Conservation (phyloP, 2,797 vertebrate genomes). For the Neoniphon sammara region DNA sequence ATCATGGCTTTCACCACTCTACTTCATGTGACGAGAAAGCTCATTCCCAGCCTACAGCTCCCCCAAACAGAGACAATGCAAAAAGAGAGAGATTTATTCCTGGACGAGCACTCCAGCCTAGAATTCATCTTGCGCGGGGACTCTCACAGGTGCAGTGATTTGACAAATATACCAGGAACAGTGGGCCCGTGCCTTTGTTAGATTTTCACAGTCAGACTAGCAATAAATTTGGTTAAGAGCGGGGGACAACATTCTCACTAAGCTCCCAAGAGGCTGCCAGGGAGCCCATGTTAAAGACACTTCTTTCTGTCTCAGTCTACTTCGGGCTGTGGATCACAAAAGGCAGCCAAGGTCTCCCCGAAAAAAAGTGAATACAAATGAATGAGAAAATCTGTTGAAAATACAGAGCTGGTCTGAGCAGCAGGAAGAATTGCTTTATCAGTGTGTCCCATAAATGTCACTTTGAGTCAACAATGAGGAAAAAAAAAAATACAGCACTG, state of each 20-base stretch:
- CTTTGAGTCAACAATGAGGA: conserved; percentile 80
- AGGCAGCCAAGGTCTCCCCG: conserved; percentile 69
- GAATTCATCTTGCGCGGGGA: conserved; percentile 92
- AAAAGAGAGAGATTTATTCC: conserved; percentile 90
- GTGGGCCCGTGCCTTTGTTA: conserved; percentile 86
- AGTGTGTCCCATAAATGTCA: conserved; percentile 84
- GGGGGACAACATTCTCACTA: conserved; percentile 83
- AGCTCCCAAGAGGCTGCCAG: conserved; percentile 80
- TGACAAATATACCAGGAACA: conserved; percentile 93
- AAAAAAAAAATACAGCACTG: conserved; percentile 64
- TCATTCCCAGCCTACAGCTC: conserved; percentile 84
- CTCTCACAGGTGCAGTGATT: conserved; percentile 92
- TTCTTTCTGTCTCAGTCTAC: conserved; percentile 78
- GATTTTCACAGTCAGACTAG: conserved; percentile 86
- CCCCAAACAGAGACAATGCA: conserved; percentile 80
- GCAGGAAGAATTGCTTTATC: conserved; percentile 82
- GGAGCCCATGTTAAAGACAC: conserved; percentile 81
- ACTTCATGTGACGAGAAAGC: conserved; percentile 84
- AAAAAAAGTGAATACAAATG: conserved; percentile 63
- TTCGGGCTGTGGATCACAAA: conserved; percentile 80
- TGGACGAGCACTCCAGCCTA: conserved; percentile 80
- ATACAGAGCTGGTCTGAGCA: conserved; percentile 72
- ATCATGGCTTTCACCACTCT: conserved; percentile 92
- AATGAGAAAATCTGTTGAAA: conserved; percentile 72
- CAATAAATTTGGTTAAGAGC: conserved; percentile 95